Evolutionary conservation across 1,140 invertebrate species (phyloP).

Genomic region (Agrilus planipennis): DNA sequence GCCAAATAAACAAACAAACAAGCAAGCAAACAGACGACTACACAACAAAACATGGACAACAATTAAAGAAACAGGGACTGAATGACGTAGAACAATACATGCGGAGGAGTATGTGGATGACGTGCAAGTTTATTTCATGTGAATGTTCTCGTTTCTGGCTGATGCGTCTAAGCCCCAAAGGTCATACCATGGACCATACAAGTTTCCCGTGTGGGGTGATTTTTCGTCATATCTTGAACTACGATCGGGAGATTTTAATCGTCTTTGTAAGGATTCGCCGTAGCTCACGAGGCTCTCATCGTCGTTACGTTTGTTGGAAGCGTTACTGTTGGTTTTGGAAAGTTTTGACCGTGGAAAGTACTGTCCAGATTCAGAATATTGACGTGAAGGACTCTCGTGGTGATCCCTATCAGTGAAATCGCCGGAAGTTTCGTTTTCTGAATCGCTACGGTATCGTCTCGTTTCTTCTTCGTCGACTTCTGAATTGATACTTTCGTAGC

Average conservation of each 20-base stretch:
- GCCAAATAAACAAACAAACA: slow-evolving; percentile 4
- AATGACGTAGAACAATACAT: slow-evolving; percentile 4
- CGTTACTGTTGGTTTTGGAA: slow-evolving; percentile 39
- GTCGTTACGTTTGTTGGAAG: slow-evolving; percentile 22
- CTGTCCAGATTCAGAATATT: slow-evolving; percentile 43
- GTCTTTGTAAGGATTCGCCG: slow-evolving; percentile 33
- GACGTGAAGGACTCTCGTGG: no score
- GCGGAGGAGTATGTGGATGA: slow-evolving; percentile 16
- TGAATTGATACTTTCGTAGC: slow-evolving; percentile 29
- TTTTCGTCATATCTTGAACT: slow-evolving; percentile 41
- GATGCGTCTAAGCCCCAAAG: slow-evolving; percentile 59
- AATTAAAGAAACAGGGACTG: no score
- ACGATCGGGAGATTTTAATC: slow-evolving; percentile 36
- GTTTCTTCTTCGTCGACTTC: slow-evolving; percentile 30
- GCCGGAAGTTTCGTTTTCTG: slow-evolving; percentile 38
- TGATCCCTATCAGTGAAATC: slow-evolving; percentile 39
- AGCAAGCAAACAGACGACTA: slow-evolving; percentile 1
- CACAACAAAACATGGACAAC: slow-evolving; percentile 7
- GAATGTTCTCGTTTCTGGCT: slow-evolving; percentile 34
- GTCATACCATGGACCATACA: slow-evolving; percentile 79
- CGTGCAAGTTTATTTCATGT: slow-evolving; percentile 11
- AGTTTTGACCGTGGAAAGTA: slow-evolving; percentile 60
- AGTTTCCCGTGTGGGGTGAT: slow-evolving; percentile 46
- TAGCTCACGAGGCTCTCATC: slow-evolving; percentile 37
- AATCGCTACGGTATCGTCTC: slow-evolving; percentile 32